Evolutionary conservation across 1,140 invertebrate genomes (phyloP), one percentile per base, ranked within the genome.

Genomic region (Luehdorfia chinensis): DNA sequence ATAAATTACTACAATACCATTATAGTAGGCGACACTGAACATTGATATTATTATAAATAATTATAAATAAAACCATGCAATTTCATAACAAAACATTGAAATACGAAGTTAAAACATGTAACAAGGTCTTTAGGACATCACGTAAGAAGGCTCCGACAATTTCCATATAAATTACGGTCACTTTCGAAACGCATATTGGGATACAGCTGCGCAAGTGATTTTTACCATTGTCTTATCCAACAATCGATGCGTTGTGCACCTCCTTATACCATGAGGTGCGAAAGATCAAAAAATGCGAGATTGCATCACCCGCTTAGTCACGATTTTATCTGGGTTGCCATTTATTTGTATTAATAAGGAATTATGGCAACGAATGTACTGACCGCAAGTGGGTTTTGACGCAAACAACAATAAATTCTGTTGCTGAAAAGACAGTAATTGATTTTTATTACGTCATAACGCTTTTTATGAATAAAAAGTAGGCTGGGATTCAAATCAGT

Each of bases 121-220:
- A 73, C 53, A 62, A 74, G 69, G 69, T 71, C 62, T 68, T 11
- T 64, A 47, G 63, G 60, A 56, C 68, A 58, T 61, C 67, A 64
- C 65, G 70, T 64, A 76, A 71, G 65, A 76, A 71, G 65, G 30
- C 52, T 45, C 52, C 37, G 28, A 59, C 67, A 73, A 84, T 80
- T 77, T 75, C 73, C 75, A 84, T 79, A 79, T 65, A 80, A 78
- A 80, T 68, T 70, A 75, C 68, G 70, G 70, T 67, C 66, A 77
- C 75, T 80, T 84, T 80, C 76, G 66, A 80, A 83, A 76, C 54
- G 39, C 62, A 37, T 62, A 76, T 74, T 76, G 62, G 71, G 60
- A 75, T 72, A 70, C 70, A 53, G 50, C 50, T 47, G 45, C 32
- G 59, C 50, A 46, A 60, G 59, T 65, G 47, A 63, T 69, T 68